phyloP scores from a whole-genome alignment of 2,797 vertebrate species.

The Sphenodon punctatus region DNA sequence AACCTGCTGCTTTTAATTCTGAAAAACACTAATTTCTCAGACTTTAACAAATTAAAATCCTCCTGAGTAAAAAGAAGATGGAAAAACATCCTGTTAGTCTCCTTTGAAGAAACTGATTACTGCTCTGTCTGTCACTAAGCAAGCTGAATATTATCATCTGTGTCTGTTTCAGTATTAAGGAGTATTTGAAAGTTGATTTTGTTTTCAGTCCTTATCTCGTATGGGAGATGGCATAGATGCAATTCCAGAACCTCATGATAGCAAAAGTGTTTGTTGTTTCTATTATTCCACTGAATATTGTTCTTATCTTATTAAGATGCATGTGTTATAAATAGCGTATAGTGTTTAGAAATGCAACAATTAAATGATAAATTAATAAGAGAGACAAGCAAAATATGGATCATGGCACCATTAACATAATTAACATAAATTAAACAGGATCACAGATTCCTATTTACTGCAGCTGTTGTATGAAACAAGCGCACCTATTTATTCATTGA shows the following conservation, averaged over 20 bases:
- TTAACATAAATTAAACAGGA: constrained; percentile 53
- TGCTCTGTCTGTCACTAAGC: background rate
- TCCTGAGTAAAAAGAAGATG: background rate
- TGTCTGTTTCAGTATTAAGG: background rate
- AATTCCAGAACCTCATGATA: background rate
- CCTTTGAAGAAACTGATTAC: background rate
- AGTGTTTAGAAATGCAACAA: constrained; percentile 55
- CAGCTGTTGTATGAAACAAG: constrained; percentile 20
- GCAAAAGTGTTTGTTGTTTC: too few species aligned
- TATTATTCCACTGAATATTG: constrained; percentile 27
- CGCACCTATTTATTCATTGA: background rate
- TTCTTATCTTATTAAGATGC: constrained; percentile 3
- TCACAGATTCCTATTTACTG: constrained; percentile 9
- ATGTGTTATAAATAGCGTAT: constrained; percentile 41
- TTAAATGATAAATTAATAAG: constrained; percentile 58
- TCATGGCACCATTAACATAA: constrained; percentile 31
- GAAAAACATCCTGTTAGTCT: background rate
- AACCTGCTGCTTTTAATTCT: background rate
- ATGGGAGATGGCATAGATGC: rapidly evolving
- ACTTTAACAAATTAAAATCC: constrained; percentile 2
- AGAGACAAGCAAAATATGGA: constrained; percentile 55
- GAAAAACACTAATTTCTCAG: background rate
- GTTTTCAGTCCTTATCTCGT: background rate
- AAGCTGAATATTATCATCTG: background rate
- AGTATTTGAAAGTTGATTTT: background rate